Percentiles rank a stretch among this genome's conserved stretches.
Evolutionary conservation across 2,113 vertebrate species (phyloP).

Genomic region (Todiramphus saurophagus): DNA sequence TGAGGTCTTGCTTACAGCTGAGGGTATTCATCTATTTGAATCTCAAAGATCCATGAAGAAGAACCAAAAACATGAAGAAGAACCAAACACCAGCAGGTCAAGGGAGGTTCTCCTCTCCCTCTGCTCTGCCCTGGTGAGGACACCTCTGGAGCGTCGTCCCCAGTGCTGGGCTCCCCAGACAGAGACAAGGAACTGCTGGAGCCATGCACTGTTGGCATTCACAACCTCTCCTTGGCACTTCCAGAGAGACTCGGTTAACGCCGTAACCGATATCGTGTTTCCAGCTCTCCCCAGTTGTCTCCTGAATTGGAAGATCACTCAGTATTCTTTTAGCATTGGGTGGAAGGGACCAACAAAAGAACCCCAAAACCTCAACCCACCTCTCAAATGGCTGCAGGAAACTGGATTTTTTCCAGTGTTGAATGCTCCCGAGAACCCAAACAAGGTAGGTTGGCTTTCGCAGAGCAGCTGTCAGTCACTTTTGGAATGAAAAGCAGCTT

Average conservation of each 20-base stretch:
- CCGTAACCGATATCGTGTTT: not conserved
- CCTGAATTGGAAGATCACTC: not conserved
- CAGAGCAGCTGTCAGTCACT: conserved; percentile 32
- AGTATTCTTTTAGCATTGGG: not conserved
- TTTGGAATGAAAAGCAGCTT: conserved; percentile 27
- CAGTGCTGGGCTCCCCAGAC: not conserved
- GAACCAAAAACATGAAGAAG: too few relatives aligned
- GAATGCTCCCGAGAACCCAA: conserved; percentile 2
- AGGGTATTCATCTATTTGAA: not conserved
- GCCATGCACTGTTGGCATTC: not conserved
- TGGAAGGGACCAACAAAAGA: not conserved
- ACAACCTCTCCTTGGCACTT: not conserved
- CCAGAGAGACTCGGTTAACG: not conserved
- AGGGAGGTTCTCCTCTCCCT: too few relatives aligned
- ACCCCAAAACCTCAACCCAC: not conserved
- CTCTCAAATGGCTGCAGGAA: not conserved
- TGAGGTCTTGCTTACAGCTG: not conserved
- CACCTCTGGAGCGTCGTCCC: too few relatives aligned
- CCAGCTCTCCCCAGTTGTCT: conserved; percentile 12
- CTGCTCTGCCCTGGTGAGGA: too few relatives aligned
- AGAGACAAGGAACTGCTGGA: not conserved
- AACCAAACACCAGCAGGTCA: too few relatives aligned
- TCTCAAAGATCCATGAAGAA: too few relatives aligned
- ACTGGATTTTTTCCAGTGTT: not conserved
- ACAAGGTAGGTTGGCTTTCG: conserved; percentile 9